Percentiles rank a stretch among this genome's conserved stretches.
Evolutionary conservation across 2,113 vertebrate species (phyloP).

Genomic region (Rhinogobius similis): DNA sequence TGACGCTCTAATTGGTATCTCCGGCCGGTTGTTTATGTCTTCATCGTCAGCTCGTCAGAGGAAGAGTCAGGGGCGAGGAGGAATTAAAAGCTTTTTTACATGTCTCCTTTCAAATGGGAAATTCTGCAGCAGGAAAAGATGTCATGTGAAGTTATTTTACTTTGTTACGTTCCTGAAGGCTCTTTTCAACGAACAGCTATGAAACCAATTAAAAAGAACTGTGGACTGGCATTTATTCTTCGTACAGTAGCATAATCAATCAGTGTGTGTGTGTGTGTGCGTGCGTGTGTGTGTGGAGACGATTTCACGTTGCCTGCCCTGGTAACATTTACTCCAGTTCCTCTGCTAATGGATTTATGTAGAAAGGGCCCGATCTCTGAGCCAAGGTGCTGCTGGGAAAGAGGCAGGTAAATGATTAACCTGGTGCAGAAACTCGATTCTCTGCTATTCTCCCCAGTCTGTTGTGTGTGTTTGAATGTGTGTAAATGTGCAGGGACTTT

Average conservation of each 20-base stretch:
- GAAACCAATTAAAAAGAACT: constrained; percentile 49
- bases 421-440: constrained; percentile 41
- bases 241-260: constrained; percentile 41
- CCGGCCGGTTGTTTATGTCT: constrained; percentile 47
- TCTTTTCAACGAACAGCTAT: constrained; percentile 22
- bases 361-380: constrained; percentile 41
- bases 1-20: constrained; percentile 58
- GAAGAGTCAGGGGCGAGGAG: constrained; percentile 34
- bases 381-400: constrained; percentile 40
- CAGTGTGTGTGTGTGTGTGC: constrained; percentile 18
- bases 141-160: constrained; percentile 26
- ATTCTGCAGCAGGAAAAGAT: constrained; percentile 20
- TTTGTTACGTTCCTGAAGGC: constrained; percentile 6
- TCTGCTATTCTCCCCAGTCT: constrained; percentile 19
- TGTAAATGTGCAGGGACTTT: constrained; percentile 24
- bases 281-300: background rate
- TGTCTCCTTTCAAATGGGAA: constrained; percentile 29
- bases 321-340: constrained; percentile 44
- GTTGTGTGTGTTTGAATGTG: constrained; percentile 3
- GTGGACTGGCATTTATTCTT: constrained; percentile 39
- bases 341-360: constrained; percentile 52
- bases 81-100: constrained; percentile 46
- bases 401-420: constrained; percentile 58
- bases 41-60: constrained; percentile 29
- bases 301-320: constrained; percentile 37